Base-by-base conservation (phyloP, 2,113 vertebrate species). In the Eurystomus gularis region DNA sequence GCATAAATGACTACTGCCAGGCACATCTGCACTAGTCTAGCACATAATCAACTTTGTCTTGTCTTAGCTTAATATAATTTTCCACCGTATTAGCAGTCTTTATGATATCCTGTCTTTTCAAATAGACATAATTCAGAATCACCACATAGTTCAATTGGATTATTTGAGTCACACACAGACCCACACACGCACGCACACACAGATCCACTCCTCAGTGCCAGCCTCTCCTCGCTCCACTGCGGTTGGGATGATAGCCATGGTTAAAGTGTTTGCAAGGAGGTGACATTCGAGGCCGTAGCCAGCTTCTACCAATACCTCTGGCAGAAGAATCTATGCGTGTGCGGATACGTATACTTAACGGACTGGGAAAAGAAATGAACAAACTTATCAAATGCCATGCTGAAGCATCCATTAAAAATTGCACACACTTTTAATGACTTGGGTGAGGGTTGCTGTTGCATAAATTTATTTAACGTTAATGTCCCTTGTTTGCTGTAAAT, bases 21-120 rank as follows among this genome's bases (percentile, higher is more conserved):
- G 90, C 93, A 87, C 93, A 96, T 97, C 94, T 93, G 91, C 88
- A 93, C 93, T 52, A 87, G 89, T 73, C 5, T 73, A 75, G 89
- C 85, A 84, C 94, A 91, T 96, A 96, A 97, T 97, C 97, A 97
- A 94, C 96, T 95, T 96, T 93, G 93, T 83, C 97, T 96, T 96
- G 97, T 97, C 95, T 96, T 84, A 88, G 91, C 90, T 94, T 97
- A 97, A 97, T 97, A 48, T 77, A 95, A 97, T 97, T 97, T 97
- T 92, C 96, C 91, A 96, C 96, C 94, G 48, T 96, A 97, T 97
- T 97, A 97, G 79, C 92, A 86, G 93, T 75, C 96, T 97, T 97
- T 96, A 94, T 94, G 94, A 96, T 86, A 96, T 90, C 92, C 89
- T 97, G 96, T 93, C 96, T 95, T 87, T 83, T 92, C 94, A 96